These are phyloP conservation scores for Toxotes chatareus DNA, from an alignment of 2,113 vertebrate species.

Conservation along the genomic window DNA sequence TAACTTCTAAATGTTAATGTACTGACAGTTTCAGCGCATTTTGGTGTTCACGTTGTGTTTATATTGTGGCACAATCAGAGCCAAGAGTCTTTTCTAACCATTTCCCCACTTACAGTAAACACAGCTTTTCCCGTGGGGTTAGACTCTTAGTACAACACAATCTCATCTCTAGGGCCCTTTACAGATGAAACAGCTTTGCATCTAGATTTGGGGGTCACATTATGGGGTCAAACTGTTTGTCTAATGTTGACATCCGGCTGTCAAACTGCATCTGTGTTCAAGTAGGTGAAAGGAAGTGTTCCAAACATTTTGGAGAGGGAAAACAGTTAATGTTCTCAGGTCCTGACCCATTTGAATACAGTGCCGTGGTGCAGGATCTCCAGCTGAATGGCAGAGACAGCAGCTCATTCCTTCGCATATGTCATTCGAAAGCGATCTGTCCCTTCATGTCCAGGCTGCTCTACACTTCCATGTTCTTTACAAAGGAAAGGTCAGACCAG, in stretches of 20 bases:
- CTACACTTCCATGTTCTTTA: conserved; percentile 37
- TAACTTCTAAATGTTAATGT: conserved; percentile 22
- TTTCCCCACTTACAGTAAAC: conserved; percentile 64
- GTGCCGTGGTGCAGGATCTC: conserved; percentile 22
- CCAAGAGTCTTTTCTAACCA: conserved; percentile 33
- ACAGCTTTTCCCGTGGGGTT: conserved; percentile 48
- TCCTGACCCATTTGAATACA: conserved; percentile 18
- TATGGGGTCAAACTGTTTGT: conserved; percentile 42
- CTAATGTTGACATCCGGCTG: neutral
- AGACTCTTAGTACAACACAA: conserved; percentile 57
- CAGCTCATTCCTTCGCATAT: conserved; percentile 17
- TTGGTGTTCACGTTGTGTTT: conserved; percentile 46
- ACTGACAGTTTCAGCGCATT: neutral
- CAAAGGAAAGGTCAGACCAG: conserved; percentile 58
- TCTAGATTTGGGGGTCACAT: conserved; percentile 32
- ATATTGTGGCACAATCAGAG: conserved; percentile 28
- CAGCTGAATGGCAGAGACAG: neutral
- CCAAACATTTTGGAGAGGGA: conserved; percentile 23
- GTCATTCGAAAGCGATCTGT: conserved; percentile 31
- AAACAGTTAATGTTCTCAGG: conserved; percentile 24
- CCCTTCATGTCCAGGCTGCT: conserved; percentile 35
- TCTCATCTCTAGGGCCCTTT: conserved; percentile 66
- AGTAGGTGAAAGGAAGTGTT: conserved; percentile 27
- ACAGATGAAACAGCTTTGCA: conserved; percentile 45
- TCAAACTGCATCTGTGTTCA: neutral